Percentiles rank a stretch among this genome's conserved stretches.
Evolutionary conservation across 2,113 vertebrate genomes (phyloP).

Genomic region (Phyllostomus hastatus): DNA sequence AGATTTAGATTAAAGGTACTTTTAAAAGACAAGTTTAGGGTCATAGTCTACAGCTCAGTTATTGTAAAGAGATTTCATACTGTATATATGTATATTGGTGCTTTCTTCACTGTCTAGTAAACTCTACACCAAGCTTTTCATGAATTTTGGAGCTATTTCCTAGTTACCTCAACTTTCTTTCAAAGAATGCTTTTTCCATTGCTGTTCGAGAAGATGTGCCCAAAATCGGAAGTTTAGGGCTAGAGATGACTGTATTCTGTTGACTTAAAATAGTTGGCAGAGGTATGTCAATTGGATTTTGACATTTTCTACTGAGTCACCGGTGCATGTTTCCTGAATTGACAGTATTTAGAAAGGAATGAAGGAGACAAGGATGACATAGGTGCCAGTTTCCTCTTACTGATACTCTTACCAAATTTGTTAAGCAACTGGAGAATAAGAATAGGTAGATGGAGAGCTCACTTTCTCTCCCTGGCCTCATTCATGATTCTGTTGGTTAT

Average conservation of each 20-base stretch:
- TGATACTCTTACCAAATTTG: background rate
- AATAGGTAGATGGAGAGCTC: constrained; percentile 14
- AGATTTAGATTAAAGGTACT: constrained; percentile 18
- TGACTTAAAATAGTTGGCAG: background rate
- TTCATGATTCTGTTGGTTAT: background rate
- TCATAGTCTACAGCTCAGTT: background rate
- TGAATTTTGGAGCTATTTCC: constrained; percentile 10
- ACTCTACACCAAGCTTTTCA: constrained; percentile 8
- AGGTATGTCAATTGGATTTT: constrained; percentile 16
- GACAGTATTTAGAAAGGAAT: constrained; percentile 14
- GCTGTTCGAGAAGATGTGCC: background rate
- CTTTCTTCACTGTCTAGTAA: background rate
- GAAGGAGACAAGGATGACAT: constrained; percentile 1
- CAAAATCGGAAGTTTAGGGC: background rate
- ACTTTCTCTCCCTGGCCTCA: background rate
- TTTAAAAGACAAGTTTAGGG: background rate
- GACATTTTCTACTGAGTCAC: constrained; percentile 41
- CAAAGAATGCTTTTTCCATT: background rate
- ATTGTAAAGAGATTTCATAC: background rate
- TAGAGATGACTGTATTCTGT: background rate
- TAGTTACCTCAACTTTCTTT: background rate
- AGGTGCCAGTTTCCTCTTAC: constrained; percentile 32
- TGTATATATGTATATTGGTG: background rate
- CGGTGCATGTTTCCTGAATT: background rate
- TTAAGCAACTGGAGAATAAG: background rate